These are phyloP conservation scores for Egretta garzetta DNA, from an alignment of 2,113 vertebrate genomes.

Conservation along the genomic window DNA sequence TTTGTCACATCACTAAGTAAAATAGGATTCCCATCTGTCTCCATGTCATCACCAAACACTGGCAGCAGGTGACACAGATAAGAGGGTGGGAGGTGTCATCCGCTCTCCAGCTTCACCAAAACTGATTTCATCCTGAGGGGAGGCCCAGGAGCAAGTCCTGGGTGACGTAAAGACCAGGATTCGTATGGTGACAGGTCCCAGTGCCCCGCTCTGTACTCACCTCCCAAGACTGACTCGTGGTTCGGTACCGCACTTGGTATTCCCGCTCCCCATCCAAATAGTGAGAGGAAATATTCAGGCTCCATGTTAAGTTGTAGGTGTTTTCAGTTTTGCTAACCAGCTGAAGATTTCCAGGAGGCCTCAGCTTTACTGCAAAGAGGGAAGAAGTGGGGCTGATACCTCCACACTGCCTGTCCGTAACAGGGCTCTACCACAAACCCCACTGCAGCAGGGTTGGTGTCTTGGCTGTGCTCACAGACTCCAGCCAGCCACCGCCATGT, in stretches of 20 bases:
- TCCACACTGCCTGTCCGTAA: background rate
- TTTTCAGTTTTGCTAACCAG: background rate
- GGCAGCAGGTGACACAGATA: background rate
- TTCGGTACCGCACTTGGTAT: constrained; percentile 57
- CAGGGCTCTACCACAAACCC: background rate
- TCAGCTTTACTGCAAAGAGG: constrained; percentile 67
- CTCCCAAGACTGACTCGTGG: constrained; percentile 28
- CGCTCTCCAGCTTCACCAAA: background rate
- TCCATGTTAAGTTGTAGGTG: constrained; percentile 72
- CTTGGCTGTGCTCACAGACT: background rate
- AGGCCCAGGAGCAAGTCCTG: background rate
- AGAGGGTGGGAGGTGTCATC: background rate
- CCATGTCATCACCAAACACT: background rate
- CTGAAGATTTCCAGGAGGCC: constrained; percentile 58
- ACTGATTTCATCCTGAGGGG: background rate
- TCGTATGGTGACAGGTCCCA: rapidly evolving
- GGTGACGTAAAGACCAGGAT: background rate
- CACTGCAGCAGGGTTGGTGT: background rate
- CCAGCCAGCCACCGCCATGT: background rate
- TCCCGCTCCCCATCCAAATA: constrained; percentile 37
- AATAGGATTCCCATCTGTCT: background rate
- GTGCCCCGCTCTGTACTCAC: constrained; percentile 22
- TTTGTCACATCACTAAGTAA: background rate
- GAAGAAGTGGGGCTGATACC: background rate
- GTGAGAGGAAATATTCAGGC: constrained; percentile 64